Evolutionary conservation across 1,140 invertebrate genomes (phyloP).

Genomic region (Trichomalopsis sarcophagae): DNA sequence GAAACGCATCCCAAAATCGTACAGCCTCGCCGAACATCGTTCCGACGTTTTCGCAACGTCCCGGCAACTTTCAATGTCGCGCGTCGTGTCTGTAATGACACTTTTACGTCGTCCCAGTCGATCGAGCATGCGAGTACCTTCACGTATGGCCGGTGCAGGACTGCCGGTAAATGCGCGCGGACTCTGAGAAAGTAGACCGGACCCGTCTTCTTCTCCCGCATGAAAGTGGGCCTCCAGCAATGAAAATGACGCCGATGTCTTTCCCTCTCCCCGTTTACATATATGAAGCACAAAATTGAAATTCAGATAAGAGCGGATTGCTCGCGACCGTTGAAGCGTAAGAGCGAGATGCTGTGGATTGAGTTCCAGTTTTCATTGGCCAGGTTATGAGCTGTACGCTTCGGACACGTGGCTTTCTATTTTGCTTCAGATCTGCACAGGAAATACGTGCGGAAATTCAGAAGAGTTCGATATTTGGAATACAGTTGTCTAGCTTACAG

Average conservation of each 20-base stretch:
- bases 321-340: background rate
- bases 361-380: no score
- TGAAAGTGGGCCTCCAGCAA: conserved; percentile 14
- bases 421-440: background rate
- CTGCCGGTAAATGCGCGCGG: background rate
- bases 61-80: no score
- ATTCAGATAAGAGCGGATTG: background rate
- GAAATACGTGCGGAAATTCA: background rate
- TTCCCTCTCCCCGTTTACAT: background rate
- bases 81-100: no score
- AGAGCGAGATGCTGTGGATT: no score
- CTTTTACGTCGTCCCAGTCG: no score
- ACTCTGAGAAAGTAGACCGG: conserved; percentile 22
- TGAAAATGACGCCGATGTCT: conserved; percentile 1
- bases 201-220: background rate
- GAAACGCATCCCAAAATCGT: no score
- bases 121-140: no score
- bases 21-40: no score
- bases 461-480: background rate
- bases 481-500: background rate
- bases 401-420: background rate
- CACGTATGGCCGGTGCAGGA: background rate
- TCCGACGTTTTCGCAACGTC: no score
- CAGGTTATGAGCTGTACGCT: background rate
- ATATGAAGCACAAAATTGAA: background rate